Percentiles rank a stretch among this genome's conserved stretches.
Conservation (phyloP, 2,113 vertebrate species). For the Elephantulus edwardii region DNA sequence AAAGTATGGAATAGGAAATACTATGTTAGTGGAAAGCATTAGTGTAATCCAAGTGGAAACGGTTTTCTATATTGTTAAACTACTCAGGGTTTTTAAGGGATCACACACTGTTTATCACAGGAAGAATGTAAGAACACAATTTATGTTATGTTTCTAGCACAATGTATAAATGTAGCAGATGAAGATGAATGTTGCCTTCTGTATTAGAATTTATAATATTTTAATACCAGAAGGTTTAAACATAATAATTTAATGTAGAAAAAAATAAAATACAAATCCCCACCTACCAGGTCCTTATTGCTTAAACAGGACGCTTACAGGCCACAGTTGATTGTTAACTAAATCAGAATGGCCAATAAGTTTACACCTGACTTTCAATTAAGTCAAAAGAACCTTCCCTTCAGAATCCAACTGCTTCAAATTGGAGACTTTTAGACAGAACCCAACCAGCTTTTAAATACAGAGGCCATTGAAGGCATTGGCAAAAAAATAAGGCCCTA, state of each 20-base stretch:
- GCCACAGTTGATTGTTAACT: too few relatives aligned
- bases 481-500: too few relatives aligned
- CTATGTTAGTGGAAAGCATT: not conserved
- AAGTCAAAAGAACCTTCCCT: too few relatives aligned
- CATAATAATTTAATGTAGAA: not conserved
- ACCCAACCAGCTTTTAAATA: too few relatives aligned
- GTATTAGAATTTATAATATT: not conserved
- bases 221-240: conserved; percentile 7
- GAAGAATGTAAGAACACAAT: not conserved
- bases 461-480: too few relatives aligned
- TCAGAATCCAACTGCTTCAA: too few relatives aligned
- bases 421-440: too few relatives aligned
- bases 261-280: too few relatives aligned
- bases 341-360: too few relatives aligned
- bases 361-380: too few relatives aligned
- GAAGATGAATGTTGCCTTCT: not conserved
- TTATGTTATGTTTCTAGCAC: not conserved
- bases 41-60: not conserved
- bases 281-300: too few relatives aligned
- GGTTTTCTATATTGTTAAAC: not conserved
- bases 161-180: not conserved
- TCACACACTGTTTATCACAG: not conserved
- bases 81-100: not conserved
- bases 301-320: too few relatives aligned
- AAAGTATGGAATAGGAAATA: not conserved